These are phyloP conservation scores for Sarcophilus harrisii DNA, from an alignment of 2,797 vertebrate genomes.

Conservation along the genomic window DNA sequence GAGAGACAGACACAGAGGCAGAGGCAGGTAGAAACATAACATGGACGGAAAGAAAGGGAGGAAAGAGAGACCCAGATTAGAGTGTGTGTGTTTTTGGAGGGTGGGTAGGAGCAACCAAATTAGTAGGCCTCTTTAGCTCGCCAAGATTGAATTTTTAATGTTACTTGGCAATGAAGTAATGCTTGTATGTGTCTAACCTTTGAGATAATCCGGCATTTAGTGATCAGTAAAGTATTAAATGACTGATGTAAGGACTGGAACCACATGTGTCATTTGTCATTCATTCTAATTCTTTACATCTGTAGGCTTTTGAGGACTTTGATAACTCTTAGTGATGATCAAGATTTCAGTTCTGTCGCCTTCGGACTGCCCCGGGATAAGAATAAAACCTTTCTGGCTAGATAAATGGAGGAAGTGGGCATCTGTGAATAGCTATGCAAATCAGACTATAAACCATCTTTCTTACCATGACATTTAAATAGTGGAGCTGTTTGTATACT, in stretches of 20 bases:
- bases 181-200: conserved; percentile 23
- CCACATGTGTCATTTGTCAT: background rate
- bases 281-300: conserved; percentile 36
- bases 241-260: background rate
- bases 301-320: conserved; percentile 21
- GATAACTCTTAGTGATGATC: background rate
- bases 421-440: conserved; percentile 51
- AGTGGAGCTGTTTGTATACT: conserved; percentile 66
- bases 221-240: conserved; percentile 14
- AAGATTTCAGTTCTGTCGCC: conserved; percentile 32
- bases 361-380: background rate
- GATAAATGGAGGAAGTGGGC: background rate
- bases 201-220: conserved; percentile 44
- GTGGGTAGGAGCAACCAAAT: background rate
- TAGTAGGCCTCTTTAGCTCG: background rate
- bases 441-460: conserved; percentile 38
- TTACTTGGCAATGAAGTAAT: conserved; percentile 25
- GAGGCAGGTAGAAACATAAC: too few relatives aligned
- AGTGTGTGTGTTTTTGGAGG: background rate
- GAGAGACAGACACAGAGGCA: too few relatives aligned
- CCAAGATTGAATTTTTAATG: background rate
- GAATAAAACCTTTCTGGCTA: conserved; percentile 37
- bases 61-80: too few relatives aligned
- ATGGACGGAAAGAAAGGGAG: too few relatives aligned
- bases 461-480: conserved; percentile 56